These are phyloP conservation scores for Drosophila fulvimacula DNA, from an alignment of 2,888 invertebrate species.

Conservation along the genomic window DNA sequence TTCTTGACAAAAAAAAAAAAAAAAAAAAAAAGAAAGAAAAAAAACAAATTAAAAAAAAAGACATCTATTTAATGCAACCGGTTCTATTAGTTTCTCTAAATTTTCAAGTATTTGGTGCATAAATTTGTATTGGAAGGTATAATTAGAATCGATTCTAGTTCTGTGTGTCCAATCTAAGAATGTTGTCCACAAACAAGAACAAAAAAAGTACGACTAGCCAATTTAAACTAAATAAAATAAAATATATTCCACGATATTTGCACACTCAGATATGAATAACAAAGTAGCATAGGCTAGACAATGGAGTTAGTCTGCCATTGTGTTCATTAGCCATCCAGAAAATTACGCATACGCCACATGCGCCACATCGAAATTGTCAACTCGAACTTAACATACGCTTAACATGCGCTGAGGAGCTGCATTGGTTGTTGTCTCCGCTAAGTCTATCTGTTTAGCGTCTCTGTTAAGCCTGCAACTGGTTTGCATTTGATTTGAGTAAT, in stretches of 20 bases:
- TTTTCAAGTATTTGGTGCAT: slow-evolving; percentile 61
- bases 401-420: slow-evolving; percentile 23
- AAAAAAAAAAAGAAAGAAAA: slow-evolving; percentile 13
- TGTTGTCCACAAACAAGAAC: slow-evolving; percentile 22
- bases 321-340: background rate
- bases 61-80: slow-evolving; percentile 54
- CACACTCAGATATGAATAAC: background rate
- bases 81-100: slow-evolving; percentile 68
- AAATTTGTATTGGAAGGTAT: slow-evolving; percentile 49
- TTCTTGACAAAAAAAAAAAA: slow-evolving; percentile 17
- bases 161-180: slow-evolving; percentile 34
- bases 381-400: slow-evolving; percentile 29
- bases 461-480: slow-evolving; percentile 27
- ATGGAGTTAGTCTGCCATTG: too few relatives aligned
- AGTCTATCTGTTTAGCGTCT: background rate
- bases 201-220: slow-evolving; percentile 2
- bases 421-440: slow-evolving; percentile 54
- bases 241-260: slow-evolving; percentile 8
- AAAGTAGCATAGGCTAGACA: slow-evolving; percentile 1
- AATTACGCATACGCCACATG: slow-evolving; percentile 6
- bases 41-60: slow-evolving; percentile 25
- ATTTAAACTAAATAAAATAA: slow-evolving; percentile 7
- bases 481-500: slow-evolving; percentile 20
- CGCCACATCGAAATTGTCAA: slow-evolving; percentile 22
- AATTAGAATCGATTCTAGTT: slow-evolving; percentile 35